Evolutionary conservation across 2,797 vertebrate species (phyloP).

Genomic region (Acrossocheilus wenchowensis): DNA sequence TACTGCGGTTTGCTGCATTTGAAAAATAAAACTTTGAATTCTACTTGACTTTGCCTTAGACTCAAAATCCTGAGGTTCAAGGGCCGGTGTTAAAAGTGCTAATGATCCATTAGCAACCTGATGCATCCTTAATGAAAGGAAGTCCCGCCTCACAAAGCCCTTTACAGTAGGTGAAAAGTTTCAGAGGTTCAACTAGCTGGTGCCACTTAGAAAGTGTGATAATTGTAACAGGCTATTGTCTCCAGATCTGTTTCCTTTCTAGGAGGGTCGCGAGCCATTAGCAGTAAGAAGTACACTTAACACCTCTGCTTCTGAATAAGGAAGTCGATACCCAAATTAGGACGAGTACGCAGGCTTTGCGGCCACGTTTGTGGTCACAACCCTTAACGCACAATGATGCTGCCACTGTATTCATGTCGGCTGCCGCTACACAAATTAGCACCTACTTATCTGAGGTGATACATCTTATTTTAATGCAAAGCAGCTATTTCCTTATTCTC

Average conservation of each 20-base stretch:
- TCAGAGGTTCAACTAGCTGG: conserved; percentile 28
- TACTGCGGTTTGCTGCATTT: neutral
- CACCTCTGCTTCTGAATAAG: conserved; percentile 60
- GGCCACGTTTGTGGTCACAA: neutral
- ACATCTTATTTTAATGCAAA: conserved; percentile 80
- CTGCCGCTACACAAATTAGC: conserved; percentile 66
- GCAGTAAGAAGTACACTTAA: conserved; percentile 72
- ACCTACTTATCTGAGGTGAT: conserved; percentile 69
- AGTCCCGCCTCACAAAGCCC: conserved; percentile 12
- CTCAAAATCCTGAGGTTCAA: conserved; percentile 4
- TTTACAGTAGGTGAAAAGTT: conserved; percentile 47
- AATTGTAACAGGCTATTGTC: conserved; percentile 59
- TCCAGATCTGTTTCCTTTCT: conserved; percentile 55
- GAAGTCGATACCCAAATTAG: conserved; percentile 39
- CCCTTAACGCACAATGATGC: neutral
- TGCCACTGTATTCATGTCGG: conserved; percentile 43
- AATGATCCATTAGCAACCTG: conserved; percentile 36
- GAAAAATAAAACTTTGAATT: neutral
- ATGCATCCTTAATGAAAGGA: conserved; percentile 34
- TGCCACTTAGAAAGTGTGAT: conserved; percentile 53
- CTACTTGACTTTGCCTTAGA: too few relatives aligned
- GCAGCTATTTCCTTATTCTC: conserved; percentile 64
- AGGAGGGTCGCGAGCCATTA: conserved; percentile 54
- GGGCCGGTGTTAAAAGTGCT: neutral
- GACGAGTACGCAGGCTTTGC: conserved; percentile 12